Conservation (phyloP, 64 coral and sea anemone species). For the Cladopsammia gracilis region DNA sequence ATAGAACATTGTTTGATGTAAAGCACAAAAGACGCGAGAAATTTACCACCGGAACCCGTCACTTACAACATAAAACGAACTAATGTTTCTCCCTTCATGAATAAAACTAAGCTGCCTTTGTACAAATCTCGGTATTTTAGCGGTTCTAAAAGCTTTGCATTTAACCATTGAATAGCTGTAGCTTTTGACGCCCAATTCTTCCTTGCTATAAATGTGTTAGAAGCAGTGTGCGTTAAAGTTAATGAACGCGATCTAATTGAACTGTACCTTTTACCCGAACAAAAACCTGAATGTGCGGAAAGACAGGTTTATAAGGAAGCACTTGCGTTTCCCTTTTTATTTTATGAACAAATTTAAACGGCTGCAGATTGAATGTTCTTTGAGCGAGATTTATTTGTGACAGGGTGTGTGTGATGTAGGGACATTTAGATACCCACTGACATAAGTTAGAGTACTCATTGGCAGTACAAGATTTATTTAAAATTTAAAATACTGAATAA, state of each 20-base stretch:
- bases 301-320: not conserved
- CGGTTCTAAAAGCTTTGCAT: slow-evolving; percentile 37
- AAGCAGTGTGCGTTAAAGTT: not conserved
- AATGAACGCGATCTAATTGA: slow-evolving; percentile 6
- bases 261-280: not conserved
- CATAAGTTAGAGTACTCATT: slow-evolving; percentile 5
- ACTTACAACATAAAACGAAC: slow-evolving; percentile 40
- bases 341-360: no score
- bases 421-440: not conserved
- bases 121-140: slow-evolving; percentile 26
- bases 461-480: not conserved
- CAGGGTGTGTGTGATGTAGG: no score
- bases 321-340: not conserved
- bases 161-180: not conserved
- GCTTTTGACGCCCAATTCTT: not conserved
- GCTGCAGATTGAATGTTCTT: not conserved
- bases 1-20: slow-evolving; percentile 12
- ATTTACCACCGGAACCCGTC: slow-evolving; percentile 28
- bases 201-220: not conserved
- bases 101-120: slow-evolving; percentile 18
- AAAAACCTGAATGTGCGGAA: not conserved
- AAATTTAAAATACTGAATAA: not conserved
- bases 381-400: no score
- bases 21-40: slow-evolving; percentile 49
- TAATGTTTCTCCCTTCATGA: slow-evolving; percentile 39